These are phyloP conservation scores for Telmatochromis brichardi DNA, from an alignment of 2,113 vertebrate species.

Conservation along the genomic window DNA sequence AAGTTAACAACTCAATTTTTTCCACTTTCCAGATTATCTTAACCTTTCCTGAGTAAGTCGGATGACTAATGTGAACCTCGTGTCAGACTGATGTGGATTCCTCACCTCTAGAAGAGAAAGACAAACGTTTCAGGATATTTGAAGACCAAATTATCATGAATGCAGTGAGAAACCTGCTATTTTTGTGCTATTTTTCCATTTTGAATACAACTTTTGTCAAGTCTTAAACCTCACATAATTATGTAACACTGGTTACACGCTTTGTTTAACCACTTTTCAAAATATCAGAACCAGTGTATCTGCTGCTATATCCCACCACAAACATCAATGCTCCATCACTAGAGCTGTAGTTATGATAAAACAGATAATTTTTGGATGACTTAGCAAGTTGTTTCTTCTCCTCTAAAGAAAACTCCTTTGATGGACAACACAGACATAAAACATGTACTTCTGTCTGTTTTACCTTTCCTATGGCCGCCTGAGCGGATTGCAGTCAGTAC, in stretches of 20 bases:
- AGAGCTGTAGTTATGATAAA: background rate
- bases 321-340: background rate
- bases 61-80: slow-evolving; percentile 34
- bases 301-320: background rate
- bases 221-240: background rate
- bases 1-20: slow-evolving; percentile 51
- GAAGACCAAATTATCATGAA: background rate
- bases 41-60: slow-evolving; percentile 46
- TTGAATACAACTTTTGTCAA: background rate
- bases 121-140: background rate
- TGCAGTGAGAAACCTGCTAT: background rate
- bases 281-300: background rate
- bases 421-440: background rate
- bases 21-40: slow-evolving; percentile 57
- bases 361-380: no score
- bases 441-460: background rate
- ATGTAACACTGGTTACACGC: background rate
- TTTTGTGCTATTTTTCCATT: background rate
- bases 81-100: slow-evolving; percentile 12
- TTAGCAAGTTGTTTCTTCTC: background rate
- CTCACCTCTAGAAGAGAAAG: background rate
- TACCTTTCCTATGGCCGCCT: background rate
- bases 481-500: background rate
- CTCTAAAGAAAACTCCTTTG: background rate
- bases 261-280: background rate